Evolutionary conservation across 2,113 vertebrate genomes (phyloP).

Genomic region (Thalassarche chlororhynchos): DNA sequence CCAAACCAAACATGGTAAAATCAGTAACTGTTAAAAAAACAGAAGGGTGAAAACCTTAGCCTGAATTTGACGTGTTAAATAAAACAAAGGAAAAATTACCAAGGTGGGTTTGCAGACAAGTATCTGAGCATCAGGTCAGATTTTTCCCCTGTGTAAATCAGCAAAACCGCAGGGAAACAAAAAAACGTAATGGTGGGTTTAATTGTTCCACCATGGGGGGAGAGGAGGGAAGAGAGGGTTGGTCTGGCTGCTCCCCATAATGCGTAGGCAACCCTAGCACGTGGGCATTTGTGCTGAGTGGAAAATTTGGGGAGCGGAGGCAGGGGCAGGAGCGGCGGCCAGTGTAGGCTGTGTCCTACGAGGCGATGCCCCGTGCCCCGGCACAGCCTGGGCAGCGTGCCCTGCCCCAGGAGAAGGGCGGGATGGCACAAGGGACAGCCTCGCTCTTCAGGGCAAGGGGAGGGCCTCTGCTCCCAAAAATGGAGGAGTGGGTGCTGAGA

Average conservation of each 20-base stretch:
- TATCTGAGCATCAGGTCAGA: not conserved
- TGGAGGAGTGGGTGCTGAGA: not conserved
- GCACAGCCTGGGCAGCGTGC: not conserved
- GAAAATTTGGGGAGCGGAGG: not conserved
- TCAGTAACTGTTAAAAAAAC: conserved; percentile 72
- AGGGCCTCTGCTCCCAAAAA: not conserved
- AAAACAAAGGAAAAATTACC: not conserved
- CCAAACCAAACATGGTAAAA: conserved; percentile 93
- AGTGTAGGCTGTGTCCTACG: not conserved
- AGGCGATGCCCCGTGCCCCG: fast-evolving
- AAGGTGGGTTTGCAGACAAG: not conserved
- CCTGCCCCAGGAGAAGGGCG: not conserved
- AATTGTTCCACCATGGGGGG: not conserved
- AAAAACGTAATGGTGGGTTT: fast-evolving
- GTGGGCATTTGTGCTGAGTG: not conserved
- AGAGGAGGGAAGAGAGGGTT: not conserved
- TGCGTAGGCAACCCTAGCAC: fast-evolving
- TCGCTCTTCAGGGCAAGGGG: not conserved
- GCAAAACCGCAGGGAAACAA: not conserved
- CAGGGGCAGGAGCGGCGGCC: fast-evolving
- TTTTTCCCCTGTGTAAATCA: not conserved
- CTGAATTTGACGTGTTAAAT: not conserved
- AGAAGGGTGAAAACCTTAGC: not conserved
- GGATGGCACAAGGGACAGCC: not conserved
- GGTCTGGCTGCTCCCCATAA: not conserved